These are phyloP conservation scores for Drosophila nikananu DNA, from an alignment of 1,140 invertebrate genomes.

Conservation along the genomic window DNA sequence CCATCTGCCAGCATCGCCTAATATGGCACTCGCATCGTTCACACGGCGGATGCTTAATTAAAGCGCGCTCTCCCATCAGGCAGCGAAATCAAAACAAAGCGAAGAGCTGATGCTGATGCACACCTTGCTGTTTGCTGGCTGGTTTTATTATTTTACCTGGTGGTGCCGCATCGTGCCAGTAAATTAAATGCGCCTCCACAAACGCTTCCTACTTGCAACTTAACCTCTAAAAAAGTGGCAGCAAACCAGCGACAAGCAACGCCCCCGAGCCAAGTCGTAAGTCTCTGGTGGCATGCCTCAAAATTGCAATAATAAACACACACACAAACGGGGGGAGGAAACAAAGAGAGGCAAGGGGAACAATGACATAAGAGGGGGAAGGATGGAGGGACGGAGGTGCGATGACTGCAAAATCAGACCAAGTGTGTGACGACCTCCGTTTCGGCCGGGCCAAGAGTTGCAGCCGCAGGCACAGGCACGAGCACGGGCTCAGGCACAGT, in stretches of 20 bases:
- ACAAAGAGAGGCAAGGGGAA: neutral
- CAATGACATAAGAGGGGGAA: slow-evolving; percentile 18
- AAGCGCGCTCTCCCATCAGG: slow-evolving; percentile 59
- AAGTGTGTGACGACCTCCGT: slow-evolving; percentile 78
- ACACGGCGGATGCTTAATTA: slow-evolving; percentile 78
- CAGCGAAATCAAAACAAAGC: slow-evolving; percentile 41
- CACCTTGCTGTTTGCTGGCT: slow-evolving; percentile 19
- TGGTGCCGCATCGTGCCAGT: slow-evolving; percentile 69
- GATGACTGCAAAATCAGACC: slow-evolving; percentile 71
- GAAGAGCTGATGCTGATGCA: slow-evolving; percentile 28
- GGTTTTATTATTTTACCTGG: slow-evolving; percentile 30
- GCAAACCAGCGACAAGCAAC: slow-evolving; percentile 50
- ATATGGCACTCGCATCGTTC: slow-evolving; percentile 42
- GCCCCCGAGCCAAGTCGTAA: slow-evolving; percentile 64
- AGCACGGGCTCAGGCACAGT: slow-evolving; percentile 18
- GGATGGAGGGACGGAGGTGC: slow-evolving; percentile 2
- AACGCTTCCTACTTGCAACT: slow-evolving; percentile 77
- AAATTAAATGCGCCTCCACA: slow-evolving; percentile 73
- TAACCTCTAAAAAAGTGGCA: slow-evolving; percentile 73
- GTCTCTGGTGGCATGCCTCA: slow-evolving; percentile 58
- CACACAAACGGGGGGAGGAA: neutral
- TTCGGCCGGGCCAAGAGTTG: slow-evolving; percentile 32
- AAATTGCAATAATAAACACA: slow-evolving; percentile 65
- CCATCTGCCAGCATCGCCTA: slow-evolving; percentile 22
- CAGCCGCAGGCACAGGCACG: slow-evolving; percentile 5